Conservation (phyloP, 2,797 vertebrate genomes). For the Percopsis omiscomaycus region DNA sequence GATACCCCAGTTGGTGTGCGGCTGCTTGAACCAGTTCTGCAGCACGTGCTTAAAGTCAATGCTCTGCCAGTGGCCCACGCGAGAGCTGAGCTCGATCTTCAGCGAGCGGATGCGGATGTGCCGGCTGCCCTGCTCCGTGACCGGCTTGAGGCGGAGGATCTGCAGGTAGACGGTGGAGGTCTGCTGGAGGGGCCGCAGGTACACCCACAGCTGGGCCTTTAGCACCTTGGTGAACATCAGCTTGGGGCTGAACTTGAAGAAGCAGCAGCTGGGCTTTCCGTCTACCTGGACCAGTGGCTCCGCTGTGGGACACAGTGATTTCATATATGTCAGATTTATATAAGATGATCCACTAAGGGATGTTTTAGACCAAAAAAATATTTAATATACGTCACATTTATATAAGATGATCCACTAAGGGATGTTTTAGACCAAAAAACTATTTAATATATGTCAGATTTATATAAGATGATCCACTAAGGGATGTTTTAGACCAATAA, state of each 20-base stretch:
- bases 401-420: too few relatives aligned
- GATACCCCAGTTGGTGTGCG: conserved; percentile 98
- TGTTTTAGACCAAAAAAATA: too few relatives aligned
- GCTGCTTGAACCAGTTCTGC: conserved; percentile 99
- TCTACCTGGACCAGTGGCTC: conserved; percentile 95
- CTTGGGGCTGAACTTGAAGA: conserved; percentile 99
- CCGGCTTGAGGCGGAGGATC: conserved; percentile 94
- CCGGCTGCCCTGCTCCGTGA: conserved; percentile 91
- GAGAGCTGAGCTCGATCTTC: conserved; percentile 95
- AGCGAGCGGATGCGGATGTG: conserved; percentile 98
- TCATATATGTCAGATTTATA: neutral
- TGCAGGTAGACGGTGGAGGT: conserved; percentile 97
- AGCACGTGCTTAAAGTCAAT: conserved; percentile 99
- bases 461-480: too few relatives aligned
- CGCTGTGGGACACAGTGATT: conserved; percentile 73
- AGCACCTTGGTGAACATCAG: conserved; percentile 99
- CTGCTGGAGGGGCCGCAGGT: conserved; percentile 93
- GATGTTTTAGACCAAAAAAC: too few relatives aligned
- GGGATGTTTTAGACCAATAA: too few relatives aligned
- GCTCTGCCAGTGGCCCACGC: conserved; percentile 95
- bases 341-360: too few relatives aligned
- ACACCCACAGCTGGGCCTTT: conserved; percentile 98
- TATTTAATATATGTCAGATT: too few relatives aligned
- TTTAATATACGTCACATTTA: too few relatives aligned
- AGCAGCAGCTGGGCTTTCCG: conserved; percentile 95